Conservation (phyloP, 1,140 invertebrate genomes). For the Druon quercuslanigerum region DNA sequence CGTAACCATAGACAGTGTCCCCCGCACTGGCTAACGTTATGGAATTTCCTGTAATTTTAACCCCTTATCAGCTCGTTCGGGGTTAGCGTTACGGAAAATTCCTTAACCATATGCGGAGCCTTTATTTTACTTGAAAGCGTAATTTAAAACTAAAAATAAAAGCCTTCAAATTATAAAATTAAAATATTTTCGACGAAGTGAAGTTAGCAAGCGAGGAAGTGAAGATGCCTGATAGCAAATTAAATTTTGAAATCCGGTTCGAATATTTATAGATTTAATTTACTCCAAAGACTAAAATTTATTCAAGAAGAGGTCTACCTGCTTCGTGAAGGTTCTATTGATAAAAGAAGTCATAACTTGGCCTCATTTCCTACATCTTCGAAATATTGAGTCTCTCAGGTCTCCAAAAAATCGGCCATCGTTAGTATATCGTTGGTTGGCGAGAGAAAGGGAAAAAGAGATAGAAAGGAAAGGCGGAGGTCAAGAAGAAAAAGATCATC, state of each 20-base stretch:
- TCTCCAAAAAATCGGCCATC: slow-evolving; percentile 21
- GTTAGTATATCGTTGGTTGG: background rate
- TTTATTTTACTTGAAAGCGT: too few relatives aligned
- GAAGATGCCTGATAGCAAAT: too few relatives aligned
- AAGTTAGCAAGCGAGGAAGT: too few relatives aligned
- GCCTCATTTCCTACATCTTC: slow-evolving; percentile 38
- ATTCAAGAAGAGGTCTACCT: background rate
- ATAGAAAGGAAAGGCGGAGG: background rate
- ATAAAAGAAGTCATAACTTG: background rate
- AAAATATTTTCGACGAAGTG: too few relatives aligned
- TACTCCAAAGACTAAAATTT: background rate
- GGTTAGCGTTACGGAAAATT: too few relatives aligned
- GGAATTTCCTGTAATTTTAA: too few relatives aligned
- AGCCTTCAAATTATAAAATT: background rate
- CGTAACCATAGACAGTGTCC: too few relatives aligned
- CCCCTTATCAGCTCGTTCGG: too few relatives aligned
- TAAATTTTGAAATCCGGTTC: too few relatives aligned
- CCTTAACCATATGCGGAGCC: too few relatives aligned
- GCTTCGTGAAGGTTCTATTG: background rate
- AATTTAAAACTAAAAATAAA: background rate
- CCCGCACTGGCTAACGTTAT: too few relatives aligned
- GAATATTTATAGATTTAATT: background rate
- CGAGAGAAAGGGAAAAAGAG: slow-evolving; percentile 16
- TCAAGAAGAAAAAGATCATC: slow-evolving; percentile 1
- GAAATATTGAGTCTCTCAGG: slow-evolving; percentile 7